Base-by-base conservation (phyloP, 2,113 vertebrate species). In the Symphodus melops region DNA sequence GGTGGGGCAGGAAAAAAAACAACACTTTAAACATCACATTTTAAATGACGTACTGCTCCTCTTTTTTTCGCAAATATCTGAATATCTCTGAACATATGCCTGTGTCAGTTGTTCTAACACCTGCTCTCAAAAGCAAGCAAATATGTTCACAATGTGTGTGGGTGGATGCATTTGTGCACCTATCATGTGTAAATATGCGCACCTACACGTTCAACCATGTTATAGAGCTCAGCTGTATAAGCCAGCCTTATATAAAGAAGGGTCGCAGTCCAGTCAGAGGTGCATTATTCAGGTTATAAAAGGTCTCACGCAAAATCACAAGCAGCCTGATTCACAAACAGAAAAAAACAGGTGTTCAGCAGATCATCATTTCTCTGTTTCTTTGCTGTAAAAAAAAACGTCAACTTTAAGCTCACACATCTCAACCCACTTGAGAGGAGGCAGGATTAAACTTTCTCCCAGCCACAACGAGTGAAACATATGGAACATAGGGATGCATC, bases 191-290 rank as follows among this genome's bases (percentile, higher is more conserved):
- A 36, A 39, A 41, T 62, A 56, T 33, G 62, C 33, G 17, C 61
- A 57, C 17, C 52, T 69, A 60, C 39, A 67, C 65, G 58, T 54
- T 54, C 37, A 14, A 36, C 28, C 41, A 67, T 65, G n/a, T 52
- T 67, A 44, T 4, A 52, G 80, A 77, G 51, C 79, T 79, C 64
- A 88, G 87, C 77, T 90, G 79, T 36, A n/a, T 59, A 58, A 75
- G 33, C 16, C 71, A 77, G 37, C 39, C 75, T 72, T 79, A 74
- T 76, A 74, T 61, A 82, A 84, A 37, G 46, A 19, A 10, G 42
- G 54, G 56, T 80, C 75, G 44, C 37, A 8, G 53, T 21, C 52
- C 57, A 58, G 67, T 72, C 68, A 81, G 57, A 23, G 39, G 51
- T 55, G 53, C 63, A 71, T 69, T 36, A 70, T 23, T 46, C 21